Conservation (phyloP, 2,888 invertebrate genomes). For the Cosmia pyralina region DNA sequence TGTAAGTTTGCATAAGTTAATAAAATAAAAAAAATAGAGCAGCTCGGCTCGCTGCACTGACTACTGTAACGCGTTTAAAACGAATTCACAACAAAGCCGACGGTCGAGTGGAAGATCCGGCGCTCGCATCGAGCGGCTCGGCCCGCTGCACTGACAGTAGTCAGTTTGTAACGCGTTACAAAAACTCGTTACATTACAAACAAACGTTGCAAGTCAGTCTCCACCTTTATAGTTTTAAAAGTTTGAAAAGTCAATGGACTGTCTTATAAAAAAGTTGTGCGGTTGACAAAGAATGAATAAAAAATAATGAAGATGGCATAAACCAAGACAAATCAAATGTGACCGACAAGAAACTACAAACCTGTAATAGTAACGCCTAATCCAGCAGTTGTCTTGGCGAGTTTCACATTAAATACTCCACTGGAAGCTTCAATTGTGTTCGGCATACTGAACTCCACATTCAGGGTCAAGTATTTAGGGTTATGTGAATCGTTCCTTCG, state of each 20-base stretch:
- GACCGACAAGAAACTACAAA: conserved; percentile 64
- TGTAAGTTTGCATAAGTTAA: too few relatives aligned
- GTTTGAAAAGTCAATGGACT: not conserved
- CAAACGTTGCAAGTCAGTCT: too few relatives aligned
- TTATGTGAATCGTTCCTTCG: conserved; percentile 90
- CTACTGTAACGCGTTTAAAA: too few relatives aligned
- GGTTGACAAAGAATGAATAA: not conserved
- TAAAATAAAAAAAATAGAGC: too few relatives aligned
- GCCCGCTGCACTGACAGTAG: too few relatives aligned
- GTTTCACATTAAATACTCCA: conserved; percentile 97
- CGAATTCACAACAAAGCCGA: too few relatives aligned
- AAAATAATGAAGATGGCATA: conserved; percentile 2
- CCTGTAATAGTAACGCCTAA: conserved; percentile 97
- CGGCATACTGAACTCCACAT: conserved; percentile 97
- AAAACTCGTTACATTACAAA: too few relatives aligned
- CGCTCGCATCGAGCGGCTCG: too few relatives aligned
- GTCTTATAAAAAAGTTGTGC: not conserved
- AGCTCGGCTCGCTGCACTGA: too few relatives aligned
- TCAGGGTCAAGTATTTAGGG: conserved; percentile 93
- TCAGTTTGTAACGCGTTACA: too few relatives aligned
- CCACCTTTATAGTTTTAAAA: not conserved
- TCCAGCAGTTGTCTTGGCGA: conserved; percentile 94
- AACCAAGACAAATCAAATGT: not conserved
- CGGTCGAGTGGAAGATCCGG: too few relatives aligned
- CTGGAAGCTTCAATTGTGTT: conserved; percentile 97